phyloP scores from a whole-genome alignment of 2,797 vertebrate genomes.

The Knipowitschia caucasica region DNA sequence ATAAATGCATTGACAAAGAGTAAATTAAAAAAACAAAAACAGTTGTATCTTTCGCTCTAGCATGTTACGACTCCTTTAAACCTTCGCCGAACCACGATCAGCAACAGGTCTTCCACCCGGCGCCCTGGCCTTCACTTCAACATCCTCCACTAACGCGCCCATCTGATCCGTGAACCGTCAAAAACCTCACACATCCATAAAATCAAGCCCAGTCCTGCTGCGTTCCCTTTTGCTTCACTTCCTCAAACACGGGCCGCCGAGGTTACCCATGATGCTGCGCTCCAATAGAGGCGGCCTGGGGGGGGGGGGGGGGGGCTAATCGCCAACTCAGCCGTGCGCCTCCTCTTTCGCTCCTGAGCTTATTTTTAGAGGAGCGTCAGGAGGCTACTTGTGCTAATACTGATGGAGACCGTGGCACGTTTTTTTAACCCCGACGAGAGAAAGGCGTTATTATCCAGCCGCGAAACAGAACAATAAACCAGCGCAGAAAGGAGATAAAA shows the following conservation, averaged over 20 bases:
- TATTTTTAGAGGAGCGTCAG: slow-evolving; percentile 62
- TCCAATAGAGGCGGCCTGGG: slow-evolving; percentile 47
- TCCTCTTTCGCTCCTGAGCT: slow-evolving; percentile 44
- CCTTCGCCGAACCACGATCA: no score
- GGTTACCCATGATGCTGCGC: slow-evolving; percentile 51
- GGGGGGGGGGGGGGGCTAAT: slow-evolving; percentile 52
- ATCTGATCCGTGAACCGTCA: slow-evolving; percentile 38
- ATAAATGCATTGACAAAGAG: no score
- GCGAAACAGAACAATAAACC: background rate
- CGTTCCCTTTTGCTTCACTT: slow-evolving; percentile 35
- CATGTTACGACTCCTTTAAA: no score
- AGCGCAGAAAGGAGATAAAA: no score
- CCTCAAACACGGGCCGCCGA: slow-evolving; percentile 11
- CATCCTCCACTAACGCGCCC: no score
- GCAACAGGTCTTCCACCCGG: no score
- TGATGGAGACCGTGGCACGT: slow-evolving; percentile 32
- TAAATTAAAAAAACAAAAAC: no score
- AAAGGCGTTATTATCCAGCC: slow-evolving; percentile 21
- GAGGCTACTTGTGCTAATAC: slow-evolving; percentile 54
- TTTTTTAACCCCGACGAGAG: slow-evolving; percentile 19
- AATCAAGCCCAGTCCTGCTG: slow-evolving; percentile 37
- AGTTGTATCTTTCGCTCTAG: no score
- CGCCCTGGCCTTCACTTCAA: no score
- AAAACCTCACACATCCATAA: slow-evolving; percentile 51
- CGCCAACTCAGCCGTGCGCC: slow-evolving; percentile 54